A percentile compares a stretch with the other conserved stretches of the same genome.
Evolutionary conservation across 2,888 invertebrate species (phyloP).

Genomic region (Leptopilina drosophilae): DNA sequence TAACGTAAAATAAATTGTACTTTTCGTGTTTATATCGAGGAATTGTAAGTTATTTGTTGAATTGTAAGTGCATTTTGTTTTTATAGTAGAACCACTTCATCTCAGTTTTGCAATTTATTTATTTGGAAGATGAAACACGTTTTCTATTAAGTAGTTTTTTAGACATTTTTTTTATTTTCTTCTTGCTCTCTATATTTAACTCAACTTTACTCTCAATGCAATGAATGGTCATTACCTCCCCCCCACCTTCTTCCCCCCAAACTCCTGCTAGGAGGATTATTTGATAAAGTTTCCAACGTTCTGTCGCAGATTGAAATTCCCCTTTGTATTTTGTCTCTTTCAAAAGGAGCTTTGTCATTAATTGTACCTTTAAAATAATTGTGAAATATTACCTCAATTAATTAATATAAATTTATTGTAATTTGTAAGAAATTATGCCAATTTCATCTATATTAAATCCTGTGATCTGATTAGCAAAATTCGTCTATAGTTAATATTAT

Average conservation of each 20-base stretch:
- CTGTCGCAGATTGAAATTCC: constrained; percentile 10
- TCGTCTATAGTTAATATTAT: no score
- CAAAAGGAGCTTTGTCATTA: not conserved
- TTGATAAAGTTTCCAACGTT: constrained; percentile 13
- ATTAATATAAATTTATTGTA: not conserved
- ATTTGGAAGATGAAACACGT: not conserved
- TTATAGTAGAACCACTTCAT: not conserved
- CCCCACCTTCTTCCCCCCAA: not conserved
- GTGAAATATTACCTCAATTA: not conserved
- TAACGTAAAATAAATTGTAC: not conserved
- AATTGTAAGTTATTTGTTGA: no score
- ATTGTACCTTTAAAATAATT: not conserved
- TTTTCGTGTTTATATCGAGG: constrained; percentile 8
- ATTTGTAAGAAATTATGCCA: no score
- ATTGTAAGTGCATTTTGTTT: constrained; percentile 6
- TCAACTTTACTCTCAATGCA: constrained; percentile 13
- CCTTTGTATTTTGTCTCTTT: constrained; percentile 15
- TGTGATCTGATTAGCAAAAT: no score
- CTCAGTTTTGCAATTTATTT: not conserved
- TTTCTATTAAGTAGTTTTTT: constrained; percentile 10
- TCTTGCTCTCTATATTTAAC: constrained; percentile 10
- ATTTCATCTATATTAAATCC: no score
- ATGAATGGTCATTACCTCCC: constrained; percentile 9
- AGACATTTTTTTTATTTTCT: not conserved
- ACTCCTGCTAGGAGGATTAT: not conserved